Evolutionary conservation across 2,888 invertebrate genomes (phyloP), one percentile per base, ranked within the genome.

Genomic region (Lepas anatifera): DNA sequence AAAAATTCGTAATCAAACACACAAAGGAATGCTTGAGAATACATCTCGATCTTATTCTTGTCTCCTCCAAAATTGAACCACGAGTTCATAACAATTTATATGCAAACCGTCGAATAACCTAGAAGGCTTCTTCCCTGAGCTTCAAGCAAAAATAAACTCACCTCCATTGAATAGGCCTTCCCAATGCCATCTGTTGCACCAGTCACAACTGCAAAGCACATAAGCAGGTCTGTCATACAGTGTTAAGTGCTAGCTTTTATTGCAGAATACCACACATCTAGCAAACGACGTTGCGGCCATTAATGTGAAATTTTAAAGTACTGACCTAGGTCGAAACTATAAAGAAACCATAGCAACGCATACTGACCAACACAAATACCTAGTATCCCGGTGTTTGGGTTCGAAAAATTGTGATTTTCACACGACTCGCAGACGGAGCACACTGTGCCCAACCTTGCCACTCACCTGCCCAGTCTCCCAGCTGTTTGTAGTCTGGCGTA

Each of bases 141-240:
- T n/a, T n/a, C 46, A 39, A 29, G 35, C n/a, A 18, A 8, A 25
- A 37, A 22, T 25, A 2, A 32, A 68, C 73, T 70, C 69, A 75
- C 75, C 72, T 75, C 75, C 72, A 74, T 73, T 6, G 73, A 75
- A 72, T 75, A 76, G 29, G 74, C 76, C 68, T 75, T 76, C 1
- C 76, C 76, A 69, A 76, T 76, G 32, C 76, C 76, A 74, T 76
- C 76, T 4, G 76, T 76, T 10, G 76, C 74, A 39, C 76, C 76
- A n/a, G 76, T 76, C 25, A 76, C 72, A 58, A 76, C 75, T 73
- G 73, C 29, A 73, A 71, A 66, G 67, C 68, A 71, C 69, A 70
- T 46, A 39, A 22, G 48, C 35, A 35, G 41, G 7, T 32, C n/a
- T 35, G 10, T 10, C n/a, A n/a, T n/a, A 67, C 25, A 37, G 37